Evolutionary conservation across 2,797 vertebrate genomes (phyloP).

Genomic region (Tokudaia tokunoshimensis): DNA sequence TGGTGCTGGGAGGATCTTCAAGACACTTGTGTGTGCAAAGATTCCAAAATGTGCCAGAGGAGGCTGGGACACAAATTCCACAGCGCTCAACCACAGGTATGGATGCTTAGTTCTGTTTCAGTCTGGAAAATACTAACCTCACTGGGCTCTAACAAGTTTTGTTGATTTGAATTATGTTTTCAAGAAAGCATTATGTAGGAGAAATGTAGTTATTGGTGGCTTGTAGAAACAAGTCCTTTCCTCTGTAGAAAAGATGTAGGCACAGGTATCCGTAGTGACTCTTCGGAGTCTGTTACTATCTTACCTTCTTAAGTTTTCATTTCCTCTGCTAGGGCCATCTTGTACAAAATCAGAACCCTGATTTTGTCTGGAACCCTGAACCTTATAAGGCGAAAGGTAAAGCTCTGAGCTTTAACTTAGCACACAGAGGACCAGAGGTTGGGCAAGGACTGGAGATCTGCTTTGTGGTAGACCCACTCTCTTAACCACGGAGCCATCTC

Average conservation of each 20-base stretch:
- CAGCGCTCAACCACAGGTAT: conserved; percentile 85
- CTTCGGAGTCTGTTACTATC: not conserved
- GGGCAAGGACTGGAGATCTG: too few relatives aligned
- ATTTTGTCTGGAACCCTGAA: not conserved
- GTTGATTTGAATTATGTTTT: not conserved
- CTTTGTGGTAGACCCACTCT: not conserved
- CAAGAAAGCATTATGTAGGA: not conserved
- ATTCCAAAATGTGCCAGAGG: conserved; percentile 72
- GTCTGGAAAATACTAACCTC: not conserved
- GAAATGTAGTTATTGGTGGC: not conserved
- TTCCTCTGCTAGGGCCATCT: not conserved
- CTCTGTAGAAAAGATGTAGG: not conserved
- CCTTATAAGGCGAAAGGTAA: not conserved
- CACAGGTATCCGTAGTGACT: not conserved
- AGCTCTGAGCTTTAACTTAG: not conserved
- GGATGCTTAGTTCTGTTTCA: conserved; percentile 71
- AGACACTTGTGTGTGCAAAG: conserved; percentile 73
- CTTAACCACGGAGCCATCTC: not conserved
- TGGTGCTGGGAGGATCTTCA: conserved; percentile 71
- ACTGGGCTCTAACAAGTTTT: not conserved
- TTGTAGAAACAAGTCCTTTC: not conserved
- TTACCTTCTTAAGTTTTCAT: not conserved
- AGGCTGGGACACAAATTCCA: conserved; percentile 49
- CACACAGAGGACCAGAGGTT: not conserved
- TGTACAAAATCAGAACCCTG: not conserved